Conservation (phyloP, 2,888 invertebrate species). For the Ophraella communa region DNA sequence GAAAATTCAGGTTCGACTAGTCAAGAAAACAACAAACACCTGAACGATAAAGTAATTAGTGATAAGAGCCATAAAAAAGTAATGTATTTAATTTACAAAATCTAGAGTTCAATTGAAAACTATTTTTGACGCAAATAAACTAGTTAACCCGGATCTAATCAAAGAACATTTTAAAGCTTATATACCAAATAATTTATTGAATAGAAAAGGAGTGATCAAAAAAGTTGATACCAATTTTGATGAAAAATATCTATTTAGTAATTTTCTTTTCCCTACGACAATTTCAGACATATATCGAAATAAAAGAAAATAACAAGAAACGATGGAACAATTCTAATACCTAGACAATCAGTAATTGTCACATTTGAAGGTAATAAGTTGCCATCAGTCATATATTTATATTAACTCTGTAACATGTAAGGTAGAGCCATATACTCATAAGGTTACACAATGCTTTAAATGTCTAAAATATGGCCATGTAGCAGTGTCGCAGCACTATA, state of each 20-base stretch:
- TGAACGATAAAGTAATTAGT: too few species aligned
- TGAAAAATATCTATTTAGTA: too few species aligned
- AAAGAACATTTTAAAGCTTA: slow-evolving; percentile 10
- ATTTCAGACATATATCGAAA: too few species aligned
- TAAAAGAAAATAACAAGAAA: too few species aligned
- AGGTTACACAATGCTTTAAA: background rate
- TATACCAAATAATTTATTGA: slow-evolving; percentile 10
- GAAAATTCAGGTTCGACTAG: too few species aligned
- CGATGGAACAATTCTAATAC: too few species aligned
- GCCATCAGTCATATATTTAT: background rate
- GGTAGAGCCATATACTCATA: background rate
- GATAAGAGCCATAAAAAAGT: too few species aligned
- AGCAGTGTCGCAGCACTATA: slow-evolving; percentile 7
- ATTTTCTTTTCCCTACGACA: too few species aligned
- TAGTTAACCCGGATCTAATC: background rate
- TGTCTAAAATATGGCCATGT: slow-evolving; percentile 7
- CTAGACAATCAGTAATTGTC: background rate
- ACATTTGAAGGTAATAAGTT: background rate
- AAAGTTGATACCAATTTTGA: too few species aligned
- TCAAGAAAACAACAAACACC: too few species aligned
- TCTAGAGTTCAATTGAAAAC: slow-evolving; percentile 8
- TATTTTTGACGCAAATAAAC: slow-evolving; percentile 8
- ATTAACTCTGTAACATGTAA: background rate
- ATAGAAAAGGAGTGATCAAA: slow-evolving; percentile 5
- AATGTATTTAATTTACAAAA: too few species aligned